Base-by-base conservation (phyloP, 2,888 invertebrate genomes). In the Torymus auratus region DNA sequence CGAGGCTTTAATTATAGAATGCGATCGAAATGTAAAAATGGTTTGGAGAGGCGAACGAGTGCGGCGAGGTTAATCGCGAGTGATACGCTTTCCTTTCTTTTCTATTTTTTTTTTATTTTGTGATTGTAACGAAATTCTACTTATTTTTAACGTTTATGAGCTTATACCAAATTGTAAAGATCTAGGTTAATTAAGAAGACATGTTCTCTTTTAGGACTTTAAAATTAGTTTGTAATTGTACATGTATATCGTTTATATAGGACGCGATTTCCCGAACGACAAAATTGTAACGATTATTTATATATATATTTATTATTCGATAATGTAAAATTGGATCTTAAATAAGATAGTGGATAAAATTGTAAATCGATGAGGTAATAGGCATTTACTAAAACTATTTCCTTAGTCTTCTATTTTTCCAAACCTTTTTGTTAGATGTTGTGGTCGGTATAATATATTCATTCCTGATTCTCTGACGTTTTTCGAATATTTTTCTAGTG, bases 401-500 rank as follows among this genome's bases (percentile, higher is more conserved):
- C 70, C 41, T 61, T 55, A 15, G 41, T 56, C 65, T 65, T 73
- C 73, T 56, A 73, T 56, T 73, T 71, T 61, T 61, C 17, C 14
- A 61, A 60, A 15, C 11, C 1, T 20, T 71, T 71, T 60, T n/a
- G 52, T 68, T 71, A 71, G 20, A 52, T 61, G 71, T 71, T 61
- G 61, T 55, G 56, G 15, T 64, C 56, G 41, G 17, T 41, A 41
- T 41, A 41, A 41, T 41, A 20, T 55, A 73, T 23, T 69, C 56
- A 56, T 60, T 60, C 60, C 60, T 67, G 12, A 52, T 67, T 67
- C 70, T 58, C 55, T 79, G 55, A 68, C 41, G 55, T 61, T 73
- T 56, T 79, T 73, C 23, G 56, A 62, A 73, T 62, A 79, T 79
- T 79, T 79, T 73, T 68, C 56, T 62, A 55, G 17, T 23, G 55